Percentiles rank a stretch among this genome's conserved stretches.
Conservation (phyloP, 2,797 vertebrate species). For the Lagocephalus sceleratus region DNA sequence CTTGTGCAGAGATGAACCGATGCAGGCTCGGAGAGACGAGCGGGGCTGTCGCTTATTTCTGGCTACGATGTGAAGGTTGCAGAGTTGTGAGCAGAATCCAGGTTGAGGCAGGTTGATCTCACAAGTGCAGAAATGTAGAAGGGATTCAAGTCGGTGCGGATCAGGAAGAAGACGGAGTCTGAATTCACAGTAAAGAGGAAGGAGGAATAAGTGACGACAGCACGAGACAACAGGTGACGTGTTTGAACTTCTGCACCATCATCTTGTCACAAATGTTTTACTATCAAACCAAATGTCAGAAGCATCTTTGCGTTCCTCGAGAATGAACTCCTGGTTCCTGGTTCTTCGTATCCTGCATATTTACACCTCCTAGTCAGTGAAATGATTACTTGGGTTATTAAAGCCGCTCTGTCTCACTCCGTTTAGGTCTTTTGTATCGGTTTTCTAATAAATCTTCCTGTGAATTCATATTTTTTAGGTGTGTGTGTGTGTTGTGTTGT, state of each 20-base stretch:
- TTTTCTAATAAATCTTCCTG: too few species aligned
- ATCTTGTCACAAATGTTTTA: background rate
- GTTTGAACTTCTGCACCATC: background rate
- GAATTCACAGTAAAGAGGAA: too few species aligned
- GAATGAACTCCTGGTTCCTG: too few species aligned
- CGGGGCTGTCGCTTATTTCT: background rate
- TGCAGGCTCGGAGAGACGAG: background rate
- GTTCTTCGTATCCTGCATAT: background rate
- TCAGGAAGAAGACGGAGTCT: too few species aligned
- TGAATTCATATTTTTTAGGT: background rate
- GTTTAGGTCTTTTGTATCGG: background rate
- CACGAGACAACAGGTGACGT: too few species aligned
- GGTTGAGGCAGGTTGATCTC: background rate
- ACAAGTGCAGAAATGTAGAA: too few species aligned
- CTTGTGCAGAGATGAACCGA: background rate
- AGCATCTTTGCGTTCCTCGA: background rate
- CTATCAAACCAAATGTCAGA: background rate
- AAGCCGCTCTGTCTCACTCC: background rate
- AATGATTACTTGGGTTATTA: background rate
- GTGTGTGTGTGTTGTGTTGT: too few species aligned
- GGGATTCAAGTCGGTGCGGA: too few species aligned
- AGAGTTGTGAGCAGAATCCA: background rate
- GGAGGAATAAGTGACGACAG: too few species aligned
- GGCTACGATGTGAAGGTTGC: background rate
- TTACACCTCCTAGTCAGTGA: background rate